Evolutionary conservation across 2,888 invertebrate genomes (phyloP), one percentile per base, ranked within the genome.

Genomic region (Rhagonycha fulva): DNA sequence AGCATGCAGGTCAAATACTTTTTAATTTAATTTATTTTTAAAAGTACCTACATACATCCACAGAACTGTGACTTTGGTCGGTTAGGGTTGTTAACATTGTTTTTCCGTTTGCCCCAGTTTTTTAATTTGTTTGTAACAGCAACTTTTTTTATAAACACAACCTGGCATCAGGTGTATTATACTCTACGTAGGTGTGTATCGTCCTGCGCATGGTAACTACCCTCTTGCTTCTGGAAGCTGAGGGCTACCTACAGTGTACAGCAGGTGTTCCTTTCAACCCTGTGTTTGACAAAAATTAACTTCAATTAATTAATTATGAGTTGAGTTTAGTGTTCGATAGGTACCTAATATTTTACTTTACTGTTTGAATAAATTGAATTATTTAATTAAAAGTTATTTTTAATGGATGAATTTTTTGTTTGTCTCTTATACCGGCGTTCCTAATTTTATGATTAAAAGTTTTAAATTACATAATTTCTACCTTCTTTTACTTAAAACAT

Each of bases 151-250:
- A 67, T 30, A 72, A 72, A 67, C 63, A 12, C 19, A 74, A 71
- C 30, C 68, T 68, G 62, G 68, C 67, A 68, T 67, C 74, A 77
- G 75, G 76, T 80, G 72, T 77, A 75, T 66, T 66, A 24, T 30
- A 73, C 60, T 68, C 47, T 66, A 74, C 32, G 62, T 72, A 81
- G 78, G 80, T 80, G 75, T 80, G 73, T 80, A 78, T 78, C 79
- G 81, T 74, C 79, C 78, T 80, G 80, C 80, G 80, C 81, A 74
- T 71, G 80, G 76, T 76, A 79, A 76, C 80, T 78, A 81, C 81
- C 78, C 80, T 75, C 68, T 76, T 75, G 70, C 73, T 80, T 72
- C 76, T 71, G 78, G 80, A 82, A 77, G 79, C 80, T 80, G 80
- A 77, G 75, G 72, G 78, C 75, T 79, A 80, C 76, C 78, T 80